A percentile compares a stretch with the other conserved stretches of the same genome.
Conservation (phyloP, 2,888 invertebrate genomes). For the Leptopterna dolabrata region DNA sequence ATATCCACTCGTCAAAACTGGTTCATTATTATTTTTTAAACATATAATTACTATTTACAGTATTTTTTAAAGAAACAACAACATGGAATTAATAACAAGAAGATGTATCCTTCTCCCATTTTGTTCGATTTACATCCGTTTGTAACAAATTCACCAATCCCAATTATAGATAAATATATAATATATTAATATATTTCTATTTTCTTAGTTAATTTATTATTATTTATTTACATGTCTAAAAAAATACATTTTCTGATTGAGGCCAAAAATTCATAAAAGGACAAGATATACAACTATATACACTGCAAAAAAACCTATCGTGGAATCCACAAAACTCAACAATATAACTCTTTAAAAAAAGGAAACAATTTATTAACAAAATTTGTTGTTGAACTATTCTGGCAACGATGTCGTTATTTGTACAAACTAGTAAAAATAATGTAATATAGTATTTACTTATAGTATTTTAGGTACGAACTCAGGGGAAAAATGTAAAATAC, state of each 20-base stretch:
- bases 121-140: constrained; percentile 13
- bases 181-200: constrained; percentile 35
- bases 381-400: neutral
- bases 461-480: neutral
- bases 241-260: constrained; percentile 61
- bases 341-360: neutral
- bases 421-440: neutral
- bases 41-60: constrained; percentile 17
- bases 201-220: constrained; percentile 55
- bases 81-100: constrained; percentile 33
- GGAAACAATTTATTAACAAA: neutral
- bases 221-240: constrained; percentile 62
- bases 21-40: neutral
- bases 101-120: constrained; percentile 13
- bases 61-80: constrained; percentile 35
- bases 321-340: neutral
- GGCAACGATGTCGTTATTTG: neutral
- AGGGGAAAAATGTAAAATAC: neutral
- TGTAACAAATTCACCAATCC: constrained; percentile 47
- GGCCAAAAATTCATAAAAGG: constrained; percentile 58
- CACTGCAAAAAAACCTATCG: constrained; percentile 1
- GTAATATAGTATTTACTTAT: neutral
- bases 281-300: constrained; percentile 52
- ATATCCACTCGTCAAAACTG: neutral
- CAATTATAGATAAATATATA: constrained; percentile 55